phyloP scores from a whole-genome alignment of 2,888 invertebrate genomes.

The Metellina segmentata region DNA sequence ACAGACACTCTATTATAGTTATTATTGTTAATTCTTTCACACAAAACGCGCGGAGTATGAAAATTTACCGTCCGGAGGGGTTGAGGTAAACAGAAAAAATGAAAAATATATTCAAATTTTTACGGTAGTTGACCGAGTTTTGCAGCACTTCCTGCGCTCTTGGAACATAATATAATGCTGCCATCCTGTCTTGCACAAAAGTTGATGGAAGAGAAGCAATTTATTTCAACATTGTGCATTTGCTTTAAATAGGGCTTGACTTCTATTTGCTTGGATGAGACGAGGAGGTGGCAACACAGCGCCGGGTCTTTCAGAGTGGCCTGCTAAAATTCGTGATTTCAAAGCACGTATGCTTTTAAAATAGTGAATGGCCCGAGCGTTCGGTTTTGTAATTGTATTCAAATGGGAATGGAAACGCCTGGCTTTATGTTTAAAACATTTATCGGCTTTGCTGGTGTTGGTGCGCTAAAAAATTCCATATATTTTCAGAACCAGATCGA shows the following conservation, averaged over 20 bases:
- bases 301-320: neutral
- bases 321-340: constrained; percentile 14
- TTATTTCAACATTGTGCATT: constrained; percentile 52
- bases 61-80: constrained; percentile 15
- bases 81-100: constrained; percentile 21
- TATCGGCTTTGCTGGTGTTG: neutral
- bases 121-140: constrained; percentile 40
- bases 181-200: neutral
- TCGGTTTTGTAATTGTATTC: constrained; percentile 43
- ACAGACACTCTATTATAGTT: constrained; percentile 46
- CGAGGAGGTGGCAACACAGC: neutral
- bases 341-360: constrained; percentile 28
- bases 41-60: neutral
- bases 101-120: constrained; percentile 47
- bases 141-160: constrained; percentile 10
- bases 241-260: neutral
- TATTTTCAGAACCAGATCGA: too few relatives aligned
- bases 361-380: constrained; percentile 12
- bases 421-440: constrained; percentile 54
- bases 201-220: constrained; percentile 40
- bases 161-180: constrained; percentile 37
- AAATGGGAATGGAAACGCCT: constrained; percentile 1
- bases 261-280: constrained; percentile 17
- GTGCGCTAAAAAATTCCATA: neutral
- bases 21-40: constrained; percentile 43